Evolutionary conservation across 1,140 invertebrate genomes (phyloP).

Genomic region (Eulimnadia texana): DNA sequence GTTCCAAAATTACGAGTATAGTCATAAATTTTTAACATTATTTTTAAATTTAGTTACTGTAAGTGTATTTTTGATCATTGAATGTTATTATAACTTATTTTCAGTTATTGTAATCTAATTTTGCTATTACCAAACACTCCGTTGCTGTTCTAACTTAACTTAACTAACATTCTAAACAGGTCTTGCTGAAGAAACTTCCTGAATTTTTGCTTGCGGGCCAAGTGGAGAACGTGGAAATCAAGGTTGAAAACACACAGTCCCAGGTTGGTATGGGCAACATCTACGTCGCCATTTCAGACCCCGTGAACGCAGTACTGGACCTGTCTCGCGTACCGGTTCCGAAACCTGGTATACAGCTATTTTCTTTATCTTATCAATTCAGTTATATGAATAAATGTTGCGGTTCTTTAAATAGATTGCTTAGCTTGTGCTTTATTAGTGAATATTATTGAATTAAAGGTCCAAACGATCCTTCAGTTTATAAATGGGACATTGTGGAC

Average conservation of each 20-base stretch:
- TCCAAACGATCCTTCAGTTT: neutral
- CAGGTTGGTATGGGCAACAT: neutral
- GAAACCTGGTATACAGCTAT: neutral
- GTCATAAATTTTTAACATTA: neutral
- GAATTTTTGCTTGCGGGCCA: conserved; percentile 9
- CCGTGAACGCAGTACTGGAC: neutral
- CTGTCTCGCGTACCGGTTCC: neutral
- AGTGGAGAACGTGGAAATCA: conserved; percentile 28
- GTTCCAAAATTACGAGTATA: conserved; percentile 51
- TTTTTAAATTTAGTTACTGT: conserved; percentile 5
- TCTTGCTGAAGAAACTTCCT: conserved; percentile 8
- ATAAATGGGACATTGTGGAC: conserved; percentile 16
- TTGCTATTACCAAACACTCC: neutral
- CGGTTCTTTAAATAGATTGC: no score
- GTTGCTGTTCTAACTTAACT: neutral
- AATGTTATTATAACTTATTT: conserved; percentile 5
- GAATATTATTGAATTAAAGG: neutral
- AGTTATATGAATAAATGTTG: no score
- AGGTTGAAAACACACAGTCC: conserved; percentile 37
- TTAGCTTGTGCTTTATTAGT: no score
- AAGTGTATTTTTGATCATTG: neutral
- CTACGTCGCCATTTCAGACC: neutral
- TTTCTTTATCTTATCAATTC: neutral
- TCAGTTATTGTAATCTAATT: conserved; percentile 7
- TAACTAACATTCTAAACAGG: conserved; percentile 1